phyloP scores from a whole-genome alignment of 2,888 invertebrate species.

The Branchellion lobata region DNA sequence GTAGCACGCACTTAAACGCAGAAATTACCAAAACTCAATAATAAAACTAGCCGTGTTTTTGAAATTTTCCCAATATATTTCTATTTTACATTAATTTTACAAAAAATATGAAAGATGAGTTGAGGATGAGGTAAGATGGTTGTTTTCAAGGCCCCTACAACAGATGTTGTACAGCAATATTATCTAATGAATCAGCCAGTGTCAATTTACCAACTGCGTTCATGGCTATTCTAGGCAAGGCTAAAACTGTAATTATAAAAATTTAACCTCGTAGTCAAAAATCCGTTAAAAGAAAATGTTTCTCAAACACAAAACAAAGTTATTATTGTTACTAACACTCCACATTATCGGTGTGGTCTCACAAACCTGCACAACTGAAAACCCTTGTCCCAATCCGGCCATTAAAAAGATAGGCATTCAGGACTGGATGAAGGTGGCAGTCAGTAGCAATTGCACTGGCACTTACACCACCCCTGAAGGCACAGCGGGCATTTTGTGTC shows the following conservation, averaged over 20 bases:
- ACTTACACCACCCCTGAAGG: background rate
- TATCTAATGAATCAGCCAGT: no score
- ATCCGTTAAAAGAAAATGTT: no score
- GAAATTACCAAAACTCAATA: no score
- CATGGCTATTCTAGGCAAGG: no score
- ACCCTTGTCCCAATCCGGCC: slow-evolving; percentile 2
- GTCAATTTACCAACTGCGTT: no score
- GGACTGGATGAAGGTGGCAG: background rate
- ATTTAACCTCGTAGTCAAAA: no score
- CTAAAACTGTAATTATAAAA: no score
- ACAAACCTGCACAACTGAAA: slow-evolving; percentile 8
- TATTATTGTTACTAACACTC: background rate
- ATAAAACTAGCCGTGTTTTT: no score
- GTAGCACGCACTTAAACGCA: no score
- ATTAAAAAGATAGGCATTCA: background rate
- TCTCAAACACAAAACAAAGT: background rate
- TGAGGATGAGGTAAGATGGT: background rate
- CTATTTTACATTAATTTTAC: no score
- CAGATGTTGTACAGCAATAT: slow-evolving; percentile 1
- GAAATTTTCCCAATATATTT: no score
- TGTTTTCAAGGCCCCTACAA: background rate
- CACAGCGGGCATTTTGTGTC: background rate
- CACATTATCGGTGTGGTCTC: background rate
- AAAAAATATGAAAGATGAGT: no score
- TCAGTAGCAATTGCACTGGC: background rate